Conservation (phyloP, 2,888 invertebrate species). For the Pandemis heparana region DNA sequence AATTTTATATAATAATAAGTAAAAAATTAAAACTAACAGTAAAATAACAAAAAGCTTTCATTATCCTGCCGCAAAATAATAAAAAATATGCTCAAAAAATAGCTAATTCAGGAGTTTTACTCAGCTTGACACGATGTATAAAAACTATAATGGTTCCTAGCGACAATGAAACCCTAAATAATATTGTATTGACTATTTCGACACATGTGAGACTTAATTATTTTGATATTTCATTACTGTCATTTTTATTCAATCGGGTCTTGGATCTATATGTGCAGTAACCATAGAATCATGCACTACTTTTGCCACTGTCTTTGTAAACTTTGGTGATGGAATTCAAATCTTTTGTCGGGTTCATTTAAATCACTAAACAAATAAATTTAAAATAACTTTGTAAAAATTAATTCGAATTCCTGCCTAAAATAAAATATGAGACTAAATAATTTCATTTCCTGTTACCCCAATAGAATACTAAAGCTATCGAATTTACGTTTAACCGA, state of each 20-base stretch:
- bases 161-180: background rate
- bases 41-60: background rate
- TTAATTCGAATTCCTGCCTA: background rate
- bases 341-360: slow-evolving; percentile 17
- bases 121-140: background rate
- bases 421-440: background rate
- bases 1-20: background rate
- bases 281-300: background rate
- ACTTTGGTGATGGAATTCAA: slow-evolving; percentile 41
- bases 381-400: background rate
- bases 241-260: background rate
- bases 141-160: background rate
- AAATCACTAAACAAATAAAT: slow-evolving; percentile 2
- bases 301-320: slow-evolving; percentile 12
- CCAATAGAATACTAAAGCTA: background rate
- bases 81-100: background rate
- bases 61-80: background rate
- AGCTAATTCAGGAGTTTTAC: background rate
- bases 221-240: slow-evolving; percentile 10
- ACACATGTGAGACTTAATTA: slow-evolving; percentile 40
- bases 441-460: background rate
- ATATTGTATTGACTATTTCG: background rate
- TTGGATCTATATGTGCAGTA: background rate
- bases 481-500: background rate
- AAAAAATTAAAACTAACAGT: background rate